Base-by-base conservation (phyloP, 2,888 invertebrate genomes). In the Lacanobia wlatinum region DNA sequence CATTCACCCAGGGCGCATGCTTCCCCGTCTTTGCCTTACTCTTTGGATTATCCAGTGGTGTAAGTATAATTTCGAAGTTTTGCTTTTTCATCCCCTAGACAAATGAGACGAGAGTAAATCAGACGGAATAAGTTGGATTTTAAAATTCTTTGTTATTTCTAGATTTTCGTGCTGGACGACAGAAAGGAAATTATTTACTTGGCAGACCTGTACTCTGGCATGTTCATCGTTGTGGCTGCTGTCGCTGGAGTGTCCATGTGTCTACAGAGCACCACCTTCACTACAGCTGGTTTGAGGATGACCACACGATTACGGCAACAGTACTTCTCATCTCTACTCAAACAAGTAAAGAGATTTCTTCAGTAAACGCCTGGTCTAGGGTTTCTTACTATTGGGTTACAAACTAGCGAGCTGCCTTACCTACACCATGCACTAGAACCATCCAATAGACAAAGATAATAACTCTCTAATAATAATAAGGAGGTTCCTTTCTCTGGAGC, bases 281-380 rank as follows among this genome's bases (percentile, higher is more conserved):
- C 97, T 1, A 94, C 97, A 38, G 97, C 98, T 0, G 98, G 98
- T 0, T 97, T 98, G 2, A 97, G 97, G 70, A 97, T 98, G 94
- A 98, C 98, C 0, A 96, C 97, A 1, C 94, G 98, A 61, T 88
- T 97, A 18, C 93, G 97, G 71, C 91, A 93, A 87, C 90, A 94
- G 86, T 94, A 96, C 84, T 96, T 96, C 72, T 92, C 91, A 1
- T 96, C 97, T 23, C 94, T 97, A 90, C 86, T 98, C 46, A 96
- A 93, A 90, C 97, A 96, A 89, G 96, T 95, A 83, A 53, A n/a
- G 1, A 60, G 16, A 46, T 38, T 70, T 40, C 21, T 12, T 16
- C 4, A 38, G 10, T 10, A 28, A 18, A 9, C 21, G 5, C 16
- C 28, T 7, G 21, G n/a, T 8, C 14, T 23, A 18, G 43, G 43